These are phyloP conservation scores for Drosophila maculinotata DNA, from an alignment of 2,888 invertebrate genomes.

Conservation along the genomic window DNA sequence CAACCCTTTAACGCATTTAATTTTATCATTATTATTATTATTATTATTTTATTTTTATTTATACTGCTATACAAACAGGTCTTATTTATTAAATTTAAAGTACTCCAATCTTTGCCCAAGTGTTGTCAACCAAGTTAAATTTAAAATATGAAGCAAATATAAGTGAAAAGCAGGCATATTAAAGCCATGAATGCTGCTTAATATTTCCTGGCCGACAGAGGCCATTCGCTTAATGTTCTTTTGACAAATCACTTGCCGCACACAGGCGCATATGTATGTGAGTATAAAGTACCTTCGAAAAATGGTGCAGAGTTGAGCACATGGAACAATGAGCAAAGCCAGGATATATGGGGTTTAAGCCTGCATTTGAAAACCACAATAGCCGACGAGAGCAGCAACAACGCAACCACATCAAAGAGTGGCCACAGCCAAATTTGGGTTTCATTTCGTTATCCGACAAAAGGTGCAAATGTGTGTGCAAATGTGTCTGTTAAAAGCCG, in stretches of 20 bases:
- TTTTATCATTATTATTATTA: too few relatives aligned
- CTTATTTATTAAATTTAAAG: too few relatives aligned
- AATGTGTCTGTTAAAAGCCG: slow-evolving; percentile 53
- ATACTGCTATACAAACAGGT: too few relatives aligned
- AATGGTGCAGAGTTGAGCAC: neutral
- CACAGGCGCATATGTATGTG: slow-evolving; percentile 5
- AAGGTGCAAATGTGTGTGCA: slow-evolving; percentile 55
- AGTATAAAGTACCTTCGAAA: neutral
- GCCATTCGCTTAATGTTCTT: neutral
- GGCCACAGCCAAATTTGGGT: slow-evolving; percentile 33
- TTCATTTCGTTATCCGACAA: slow-evolving; percentile 34
- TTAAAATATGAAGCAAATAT: too few relatives aligned
- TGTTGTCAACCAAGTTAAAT: too few relatives aligned
- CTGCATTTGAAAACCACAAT: slow-evolving; percentile 41
- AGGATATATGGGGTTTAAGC: slow-evolving; percentile 8
- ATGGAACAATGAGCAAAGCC: slow-evolving; percentile 10
- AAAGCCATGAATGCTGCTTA: too few relatives aligned
- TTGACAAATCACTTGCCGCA: slow-evolving; percentile 53
- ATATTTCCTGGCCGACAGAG: too few relatives aligned
- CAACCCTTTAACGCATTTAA: too few relatives aligned
- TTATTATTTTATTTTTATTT: too few relatives aligned
- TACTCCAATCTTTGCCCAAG: too few relatives aligned
- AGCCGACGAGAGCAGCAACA: slow-evolving; percentile 35
- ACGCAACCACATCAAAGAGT: slow-evolving; percentile 53
- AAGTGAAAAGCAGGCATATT: too few relatives aligned